Evolutionary conservation across 2,113 vertebrate species (phyloP).

Genomic region (Cyprinus carpio): DNA sequence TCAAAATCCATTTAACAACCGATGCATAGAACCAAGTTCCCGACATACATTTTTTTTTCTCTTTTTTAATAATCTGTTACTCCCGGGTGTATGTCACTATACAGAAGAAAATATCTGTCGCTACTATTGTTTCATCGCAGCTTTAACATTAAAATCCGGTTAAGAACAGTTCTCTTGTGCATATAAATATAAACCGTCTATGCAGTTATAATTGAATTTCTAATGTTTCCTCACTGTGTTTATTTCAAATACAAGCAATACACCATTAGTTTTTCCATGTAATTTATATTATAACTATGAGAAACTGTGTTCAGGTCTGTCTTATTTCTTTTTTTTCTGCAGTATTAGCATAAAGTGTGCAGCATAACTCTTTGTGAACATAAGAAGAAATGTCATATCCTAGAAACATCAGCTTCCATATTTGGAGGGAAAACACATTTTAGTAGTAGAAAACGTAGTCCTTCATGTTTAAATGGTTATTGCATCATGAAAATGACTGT

Average conservation of each 20-base stretch:
- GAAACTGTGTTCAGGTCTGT: background rate
- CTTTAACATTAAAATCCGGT: background rate
- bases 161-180: background rate
- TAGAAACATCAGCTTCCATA: background rate
- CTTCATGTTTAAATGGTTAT: constrained; percentile 27
- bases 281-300: background rate
- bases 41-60: no score
- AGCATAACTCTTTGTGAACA: background rate
- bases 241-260: background rate
- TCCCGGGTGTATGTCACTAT: background rate
- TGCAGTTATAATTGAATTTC: no score
- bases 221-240: background rate
- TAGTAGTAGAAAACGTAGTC: background rate
- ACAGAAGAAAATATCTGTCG: background rate
- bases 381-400: background rate
- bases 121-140: background rate
- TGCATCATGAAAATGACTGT: constrained; percentile 11
- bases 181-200: background rate
- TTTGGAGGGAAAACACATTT: background rate
- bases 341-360: background rate
- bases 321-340: background rate
- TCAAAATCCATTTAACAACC: background rate
- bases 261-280: background rate
- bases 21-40: background rate
- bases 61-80: no score